Base-by-base conservation (phyloP, 2,113 vertebrate genomes). In the Epinephelus cyanopodus region DNA sequence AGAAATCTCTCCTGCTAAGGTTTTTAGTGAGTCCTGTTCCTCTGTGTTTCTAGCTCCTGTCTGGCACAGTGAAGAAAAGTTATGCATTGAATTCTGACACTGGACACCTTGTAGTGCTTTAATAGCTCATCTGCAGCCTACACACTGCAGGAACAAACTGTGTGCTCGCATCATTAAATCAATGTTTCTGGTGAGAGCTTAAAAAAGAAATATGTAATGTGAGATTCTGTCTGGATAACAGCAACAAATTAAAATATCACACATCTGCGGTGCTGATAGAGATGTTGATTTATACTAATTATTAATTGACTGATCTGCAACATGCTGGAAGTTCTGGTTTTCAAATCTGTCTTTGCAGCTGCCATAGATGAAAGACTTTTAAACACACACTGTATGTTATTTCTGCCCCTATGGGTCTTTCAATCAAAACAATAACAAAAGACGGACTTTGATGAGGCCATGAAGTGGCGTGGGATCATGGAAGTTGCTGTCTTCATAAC, bases 61-160 rank as follows among this genome's bases (percentile, higher is more conserved):
- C 19, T 48, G 63, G 8, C 61, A 57, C 6, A 21, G 45, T 61
- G 64, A 14, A 37, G 57, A 52, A 17, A 2, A 68, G 21, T 76
- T 27, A 37, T 23, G 48, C 56, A 64, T 3, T 47, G 53, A 52
- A 53, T 66, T 48, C 5, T 45, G 42, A 64, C 29, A 72, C 21
- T 53, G 23, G 8, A 77, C 52, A 25, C 45, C 13, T 76, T 61
- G 57, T 45, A 33, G 71, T 58, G 58, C 50, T 53, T 60, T 29
- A 50, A 70, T 54, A 69, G 25, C 18, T 37, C 19, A 9, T 86
- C 27, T 74, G 33, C 73, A 73, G 68, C 77, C 23, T 61, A 52
- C 79, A 85, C 60, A 21, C 57, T 17, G 45, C 56, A 21, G 48
- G 25, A 19, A 19, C 18, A 45, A 64, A 64, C 25, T 4, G 23